phyloP scores from a whole-genome alignment of 2,888 invertebrate species.

The Idaea straminata region DNA sequence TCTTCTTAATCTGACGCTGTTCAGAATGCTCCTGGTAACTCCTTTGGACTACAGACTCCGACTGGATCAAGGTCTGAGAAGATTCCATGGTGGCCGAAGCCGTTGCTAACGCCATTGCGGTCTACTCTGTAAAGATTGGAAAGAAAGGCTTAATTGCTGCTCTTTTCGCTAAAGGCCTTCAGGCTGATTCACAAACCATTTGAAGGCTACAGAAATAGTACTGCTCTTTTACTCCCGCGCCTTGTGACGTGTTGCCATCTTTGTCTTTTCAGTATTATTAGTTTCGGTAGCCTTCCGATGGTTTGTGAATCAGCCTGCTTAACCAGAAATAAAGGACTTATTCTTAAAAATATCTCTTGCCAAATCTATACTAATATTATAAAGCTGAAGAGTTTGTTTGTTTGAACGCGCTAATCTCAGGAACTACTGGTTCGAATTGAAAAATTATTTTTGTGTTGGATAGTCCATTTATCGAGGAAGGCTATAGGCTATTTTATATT shows the following conservation, averaged over 20 bases:
- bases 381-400: too few relatives aligned
- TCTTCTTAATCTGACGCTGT: slow-evolving; percentile 67
- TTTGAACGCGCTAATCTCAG: too few relatives aligned
- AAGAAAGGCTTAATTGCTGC: neutral
- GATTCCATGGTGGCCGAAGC: slow-evolving; percentile 69
- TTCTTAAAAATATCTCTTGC: too few relatives aligned
- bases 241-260: slow-evolving; percentile 4
- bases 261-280: neutral
- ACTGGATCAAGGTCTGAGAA: slow-evolving; percentile 63
- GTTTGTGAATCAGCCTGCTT: neutral
- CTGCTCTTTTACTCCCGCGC: too few relatives aligned
- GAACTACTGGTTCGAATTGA: too few relatives aligned
- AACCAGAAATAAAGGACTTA: neutral
- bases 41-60: slow-evolving; percentile 63
- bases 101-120: slow-evolving; percentile 59
- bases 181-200: too few relatives aligned
- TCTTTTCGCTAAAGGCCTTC: neutral
- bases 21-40: slow-evolving; percentile 62
- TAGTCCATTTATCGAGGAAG: too few relatives aligned
- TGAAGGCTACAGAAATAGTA: too few relatives aligned
- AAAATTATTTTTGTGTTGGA: too few relatives aligned
- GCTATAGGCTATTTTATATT: too few relatives aligned
- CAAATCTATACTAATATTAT: too few relatives aligned
- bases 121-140: slow-evolving; percentile 43
- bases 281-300: too few relatives aligned